phyloP scores from a whole-genome alignment of 2,797 vertebrate species.

The Lepilemur ruficaudatus region DNA sequence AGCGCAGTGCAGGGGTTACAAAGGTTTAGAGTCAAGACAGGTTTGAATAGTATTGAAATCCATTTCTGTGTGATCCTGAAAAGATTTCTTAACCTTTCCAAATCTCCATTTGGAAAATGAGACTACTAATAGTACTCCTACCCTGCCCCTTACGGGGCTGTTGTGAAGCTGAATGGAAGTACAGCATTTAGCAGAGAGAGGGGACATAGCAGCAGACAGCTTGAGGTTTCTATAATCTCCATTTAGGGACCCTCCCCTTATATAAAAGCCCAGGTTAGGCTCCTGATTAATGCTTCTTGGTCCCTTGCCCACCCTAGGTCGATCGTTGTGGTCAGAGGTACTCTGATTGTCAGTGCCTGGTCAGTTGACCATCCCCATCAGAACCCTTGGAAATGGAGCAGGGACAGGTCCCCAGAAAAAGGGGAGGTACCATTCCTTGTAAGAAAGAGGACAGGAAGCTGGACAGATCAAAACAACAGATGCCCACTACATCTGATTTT shows the following conservation, averaged over 20 bases:
- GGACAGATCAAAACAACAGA: not conserved
- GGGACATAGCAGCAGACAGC: not conserved
- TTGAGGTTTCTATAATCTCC: not conserved
- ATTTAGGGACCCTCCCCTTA: not conserved
- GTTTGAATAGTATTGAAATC: not conserved
- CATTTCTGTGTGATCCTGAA: not conserved
- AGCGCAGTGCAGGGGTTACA: not conserved
- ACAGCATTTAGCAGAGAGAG: not conserved
- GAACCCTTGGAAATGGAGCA: not conserved
- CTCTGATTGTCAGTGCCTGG: not conserved
- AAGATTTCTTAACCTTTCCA: not conserved
- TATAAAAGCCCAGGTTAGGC: not conserved
- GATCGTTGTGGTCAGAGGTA: not conserved
- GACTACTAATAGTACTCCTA: not conserved
- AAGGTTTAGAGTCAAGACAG: not conserved
- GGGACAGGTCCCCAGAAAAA: not conserved
- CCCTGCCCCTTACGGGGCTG: not conserved
- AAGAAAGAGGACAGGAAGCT: not conserved
- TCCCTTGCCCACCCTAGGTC: not conserved
- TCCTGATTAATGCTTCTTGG: not conserved
- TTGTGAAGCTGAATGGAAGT: not conserved
- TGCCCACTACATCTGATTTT: not conserved
- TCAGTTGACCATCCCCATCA: not conserved
- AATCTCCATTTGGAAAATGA: not conserved
- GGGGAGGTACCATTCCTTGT: not conserved